These are phyloP conservation scores for Copsychus sechellarum DNA, from an alignment of 2,113 vertebrate genomes.

Conservation along the genomic window DNA sequence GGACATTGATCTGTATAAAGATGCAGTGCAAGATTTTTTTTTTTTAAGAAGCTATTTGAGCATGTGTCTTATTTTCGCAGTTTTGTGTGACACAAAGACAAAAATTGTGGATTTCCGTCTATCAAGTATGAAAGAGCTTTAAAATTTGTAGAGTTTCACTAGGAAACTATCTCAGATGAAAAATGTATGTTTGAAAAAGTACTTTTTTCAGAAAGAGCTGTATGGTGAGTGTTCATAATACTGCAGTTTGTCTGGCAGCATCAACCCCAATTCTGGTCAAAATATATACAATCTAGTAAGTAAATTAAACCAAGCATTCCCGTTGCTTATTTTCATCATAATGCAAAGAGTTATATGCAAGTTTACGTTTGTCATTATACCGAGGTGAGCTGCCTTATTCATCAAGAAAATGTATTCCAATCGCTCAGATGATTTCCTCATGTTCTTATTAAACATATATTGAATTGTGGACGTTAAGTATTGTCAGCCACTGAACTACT, in stretches of 20 bases:
- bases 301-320: neutral
- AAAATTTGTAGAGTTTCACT: neutral
- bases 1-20: constrained; percentile 63
- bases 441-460: neutral
- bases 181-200: neutral
- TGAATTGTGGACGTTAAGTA: neutral
- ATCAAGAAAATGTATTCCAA: neutral
- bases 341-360: neutral
- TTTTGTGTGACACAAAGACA: neutral
- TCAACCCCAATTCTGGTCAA: neutral
- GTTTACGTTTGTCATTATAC: neutral
- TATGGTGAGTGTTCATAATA: neutral
- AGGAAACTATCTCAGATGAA: neutral
- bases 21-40: neutral
- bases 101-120: neutral
- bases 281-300: neutral
- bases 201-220: neutral
- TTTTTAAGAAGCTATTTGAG: neutral
- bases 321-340: neutral
- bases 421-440: neutral
- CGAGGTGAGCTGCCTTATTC: neutral
- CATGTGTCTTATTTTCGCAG: neutral
- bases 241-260: neutral
- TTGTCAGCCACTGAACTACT: neutral
- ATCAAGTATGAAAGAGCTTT: neutral